Percentiles rank a stretch among this genome's conserved stretches.
Conservation (phyloP, 2,113 vertebrate species). For the Caretta caretta region DNA sequence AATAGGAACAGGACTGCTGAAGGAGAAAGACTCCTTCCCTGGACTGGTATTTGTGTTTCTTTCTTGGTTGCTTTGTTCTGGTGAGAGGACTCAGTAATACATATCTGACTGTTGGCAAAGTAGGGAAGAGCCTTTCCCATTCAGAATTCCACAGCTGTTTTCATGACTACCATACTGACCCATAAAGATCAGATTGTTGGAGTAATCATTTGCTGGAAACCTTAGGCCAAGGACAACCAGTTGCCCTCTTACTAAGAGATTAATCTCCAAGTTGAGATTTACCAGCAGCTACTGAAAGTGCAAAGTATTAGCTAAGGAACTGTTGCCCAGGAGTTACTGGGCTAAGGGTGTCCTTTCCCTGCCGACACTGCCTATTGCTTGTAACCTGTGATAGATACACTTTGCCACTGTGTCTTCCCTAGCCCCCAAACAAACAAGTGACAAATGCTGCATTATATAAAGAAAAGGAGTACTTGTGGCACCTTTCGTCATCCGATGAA, state of each 20-base stretch:
- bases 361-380: background rate
- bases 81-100: background rate
- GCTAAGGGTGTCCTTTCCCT: background rate
- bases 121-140: background rate
- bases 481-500: too few relatives aligned
- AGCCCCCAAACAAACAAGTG: background rate
- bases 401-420: background rate
- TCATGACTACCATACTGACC: background rate
- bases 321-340: background rate
- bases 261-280: background rate
- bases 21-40: constrained; percentile 70
- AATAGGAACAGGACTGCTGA: constrained; percentile 59
- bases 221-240: background rate
- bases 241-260: background rate
- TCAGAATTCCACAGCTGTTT: background rate
- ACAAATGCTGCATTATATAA: background rate
- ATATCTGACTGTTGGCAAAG: background rate
- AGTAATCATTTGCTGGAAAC: accelerated
- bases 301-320: background rate
- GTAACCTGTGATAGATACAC: background rate
- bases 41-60: constrained; percentile 68
- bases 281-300: background rate
- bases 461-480: background rate
- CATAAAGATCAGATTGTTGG: background rate
- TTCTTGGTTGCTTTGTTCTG: background rate